Evolutionary conservation across 2,797 vertebrate genomes (phyloP), one percentile per base, ranked within the genome.

Genomic region (Sparidentex hasta): DNA sequence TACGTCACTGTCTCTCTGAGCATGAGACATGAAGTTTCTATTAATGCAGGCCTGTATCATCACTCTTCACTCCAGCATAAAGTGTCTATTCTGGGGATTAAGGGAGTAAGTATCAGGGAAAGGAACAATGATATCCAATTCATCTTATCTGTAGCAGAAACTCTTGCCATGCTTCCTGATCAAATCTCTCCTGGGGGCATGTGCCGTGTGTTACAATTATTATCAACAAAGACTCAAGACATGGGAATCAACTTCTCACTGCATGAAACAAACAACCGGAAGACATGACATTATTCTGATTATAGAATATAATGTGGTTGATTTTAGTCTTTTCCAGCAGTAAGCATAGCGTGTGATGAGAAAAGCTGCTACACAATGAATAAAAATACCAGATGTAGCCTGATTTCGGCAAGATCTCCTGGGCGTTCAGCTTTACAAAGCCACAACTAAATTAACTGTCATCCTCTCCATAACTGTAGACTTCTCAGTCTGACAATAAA

Each of bases 1-100:
- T 96, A 95, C 91, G 88, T 94, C 94, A 93, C 90, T 87, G 87
- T 93, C 93, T 96, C 93, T 92, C 93, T 94, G 95, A 94, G 93
- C 93, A 94, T 89, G 94, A 95, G 94, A 96, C 96, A 94, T 70
- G 86, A 96, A 90, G 96, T 95, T 96, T 96, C 96, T 96, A 95
- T 96, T 96, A 96, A 92, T 92, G 92, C 90, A 83, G 92, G 87
- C 92, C 88, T 87, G 55, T 70, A 86, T 86, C 93, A 96, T 97
- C 96, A 95, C 95, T 95, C 96, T 92, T 93, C 93, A 94, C 90
- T 90, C 88, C 95, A 94, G 92, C 85, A 84, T 93, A 89, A 88
- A 94, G 92, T 90, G 95, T 95, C 94, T 85, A 59, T 86, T 75
- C 46, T 67, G 61, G 51, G 65, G 88, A 92, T 94, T 94, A 89